Conservation (phyloP, 2,888 invertebrate species). For the Caenorhabditis sp. region DNA sequence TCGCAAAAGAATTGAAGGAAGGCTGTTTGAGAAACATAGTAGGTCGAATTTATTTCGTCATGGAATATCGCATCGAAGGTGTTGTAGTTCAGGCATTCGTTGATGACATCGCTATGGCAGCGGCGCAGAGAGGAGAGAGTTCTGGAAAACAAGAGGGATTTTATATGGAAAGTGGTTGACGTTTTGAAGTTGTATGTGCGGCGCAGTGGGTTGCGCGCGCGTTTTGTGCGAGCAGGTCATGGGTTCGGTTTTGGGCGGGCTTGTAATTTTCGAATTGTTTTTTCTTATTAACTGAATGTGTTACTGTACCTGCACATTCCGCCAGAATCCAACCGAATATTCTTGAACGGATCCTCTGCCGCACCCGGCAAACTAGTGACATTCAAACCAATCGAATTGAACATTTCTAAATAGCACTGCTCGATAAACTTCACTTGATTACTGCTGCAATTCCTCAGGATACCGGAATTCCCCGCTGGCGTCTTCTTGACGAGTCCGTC, state of each 20-base stretch:
- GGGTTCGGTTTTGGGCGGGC: too few relatives aligned
- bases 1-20: not conserved
- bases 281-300: too few relatives aligned
- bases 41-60: not conserved
- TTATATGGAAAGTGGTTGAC: too few relatives aligned
- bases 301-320: conserved; percentile 1
- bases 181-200: too few relatives aligned
- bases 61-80: not conserved
- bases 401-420: conserved; percentile 2
- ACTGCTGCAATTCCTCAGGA: not conserved
- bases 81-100: not conserved
- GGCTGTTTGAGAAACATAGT: not conserved
- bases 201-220: too few relatives aligned
- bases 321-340: not conserved
- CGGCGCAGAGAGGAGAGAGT: not conserved
- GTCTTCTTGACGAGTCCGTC: conserved; percentile 3
- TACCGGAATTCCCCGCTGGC: not conserved
- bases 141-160: not conserved
- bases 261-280: too few relatives aligned
- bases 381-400: not conserved
- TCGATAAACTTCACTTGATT: not conserved
- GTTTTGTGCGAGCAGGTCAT: too few relatives aligned
- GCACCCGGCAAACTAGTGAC: not conserved
- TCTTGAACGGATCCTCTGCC: not conserved
- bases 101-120: not conserved